A percentile compares a stretch with the other conserved stretches of the same genome.
These are phyloP conservation scores for Gastrophryne carolinensis DNA, from an alignment of 2,797 vertebrate species.

Conservation along the genomic window DNA sequence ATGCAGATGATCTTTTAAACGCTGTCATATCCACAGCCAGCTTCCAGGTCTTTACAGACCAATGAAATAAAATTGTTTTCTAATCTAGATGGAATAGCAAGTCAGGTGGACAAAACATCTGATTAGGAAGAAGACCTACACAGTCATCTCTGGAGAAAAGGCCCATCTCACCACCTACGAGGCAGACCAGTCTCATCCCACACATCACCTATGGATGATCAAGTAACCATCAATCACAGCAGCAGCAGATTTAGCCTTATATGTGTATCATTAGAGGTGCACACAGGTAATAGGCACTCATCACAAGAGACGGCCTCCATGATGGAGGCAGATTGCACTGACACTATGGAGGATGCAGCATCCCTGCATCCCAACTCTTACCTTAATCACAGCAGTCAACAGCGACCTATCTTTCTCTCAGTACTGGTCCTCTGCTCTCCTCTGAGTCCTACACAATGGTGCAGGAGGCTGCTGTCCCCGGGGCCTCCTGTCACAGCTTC, in stretches of 20 bases:
- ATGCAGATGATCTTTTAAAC: too few species aligned
- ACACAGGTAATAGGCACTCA: not conserved
- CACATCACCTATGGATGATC: not conserved
- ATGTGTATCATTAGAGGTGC: not conserved
- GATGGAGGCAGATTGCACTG: not conserved
- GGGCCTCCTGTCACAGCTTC: conserved; percentile 45
- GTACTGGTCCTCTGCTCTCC: conserved; percentile 10
- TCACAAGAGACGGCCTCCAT: not conserved
- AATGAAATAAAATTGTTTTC: too few species aligned
- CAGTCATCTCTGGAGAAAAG: conserved; percentile 17
- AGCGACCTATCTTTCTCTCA: conserved; percentile 12
- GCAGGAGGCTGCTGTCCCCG: conserved; percentile 31
- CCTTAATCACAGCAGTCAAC: conserved; percentile 30
- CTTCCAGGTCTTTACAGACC: too few species aligned
- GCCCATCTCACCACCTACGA: conserved; percentile 6
- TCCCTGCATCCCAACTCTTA: not conserved
- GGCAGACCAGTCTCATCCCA: not conserved
- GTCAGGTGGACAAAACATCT: too few species aligned
- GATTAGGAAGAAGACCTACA: not conserved
- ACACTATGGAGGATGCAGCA: not conserved
- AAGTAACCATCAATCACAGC: not conserved
- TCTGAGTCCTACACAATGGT: conserved; percentile 45
- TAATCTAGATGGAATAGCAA: too few species aligned
- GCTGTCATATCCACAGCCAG: too few species aligned
- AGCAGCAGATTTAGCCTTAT: not conserved